Evolutionary conservation across 2,888 invertebrate species (phyloP).

Genomic region (Limnephilus auricula): DNA sequence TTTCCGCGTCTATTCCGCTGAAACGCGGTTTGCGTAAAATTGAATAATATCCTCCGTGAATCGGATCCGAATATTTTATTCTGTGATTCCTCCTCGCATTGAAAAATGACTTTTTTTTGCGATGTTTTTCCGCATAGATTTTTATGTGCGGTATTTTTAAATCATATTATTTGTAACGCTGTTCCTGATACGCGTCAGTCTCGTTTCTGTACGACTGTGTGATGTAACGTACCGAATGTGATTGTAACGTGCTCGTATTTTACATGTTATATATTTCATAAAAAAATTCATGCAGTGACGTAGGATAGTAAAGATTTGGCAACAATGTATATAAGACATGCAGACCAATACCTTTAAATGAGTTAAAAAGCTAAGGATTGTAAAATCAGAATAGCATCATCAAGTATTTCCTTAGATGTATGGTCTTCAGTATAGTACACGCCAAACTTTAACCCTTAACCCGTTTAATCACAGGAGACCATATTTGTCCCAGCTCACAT

Average conservation of each 20-base stretch:
- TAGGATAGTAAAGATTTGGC: background rate
- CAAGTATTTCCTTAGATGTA: too few relatives aligned
- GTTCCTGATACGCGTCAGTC: background rate
- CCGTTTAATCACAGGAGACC: too few relatives aligned
- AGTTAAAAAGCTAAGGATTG: background rate
- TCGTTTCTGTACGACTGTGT: background rate
- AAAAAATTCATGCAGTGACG: background rate
- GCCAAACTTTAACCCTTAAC: too few relatives aligned
- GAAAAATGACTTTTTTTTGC: constrained; percentile 2
- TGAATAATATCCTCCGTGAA: background rate
- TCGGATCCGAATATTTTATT: background rate
- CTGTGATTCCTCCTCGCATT: background rate
- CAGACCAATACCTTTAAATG: background rate
- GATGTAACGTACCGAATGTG: background rate
- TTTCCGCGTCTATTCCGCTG: background rate
- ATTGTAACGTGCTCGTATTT: background rate
- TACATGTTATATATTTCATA: background rate
- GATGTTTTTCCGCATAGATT: background rate
- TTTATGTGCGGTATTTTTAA: constrained; percentile 2
- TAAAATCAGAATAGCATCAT: too few relatives aligned
- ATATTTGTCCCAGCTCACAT: too few relatives aligned
- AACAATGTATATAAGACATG: background rate
- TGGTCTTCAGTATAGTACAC: too few relatives aligned
- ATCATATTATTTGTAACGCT: background rate
- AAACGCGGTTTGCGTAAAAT: background rate